Evolutionary conservation across 2,888 invertebrate species (phyloP), one percentile per base, ranked within the genome.

Genomic region (Leptopilina myrica): DNA sequence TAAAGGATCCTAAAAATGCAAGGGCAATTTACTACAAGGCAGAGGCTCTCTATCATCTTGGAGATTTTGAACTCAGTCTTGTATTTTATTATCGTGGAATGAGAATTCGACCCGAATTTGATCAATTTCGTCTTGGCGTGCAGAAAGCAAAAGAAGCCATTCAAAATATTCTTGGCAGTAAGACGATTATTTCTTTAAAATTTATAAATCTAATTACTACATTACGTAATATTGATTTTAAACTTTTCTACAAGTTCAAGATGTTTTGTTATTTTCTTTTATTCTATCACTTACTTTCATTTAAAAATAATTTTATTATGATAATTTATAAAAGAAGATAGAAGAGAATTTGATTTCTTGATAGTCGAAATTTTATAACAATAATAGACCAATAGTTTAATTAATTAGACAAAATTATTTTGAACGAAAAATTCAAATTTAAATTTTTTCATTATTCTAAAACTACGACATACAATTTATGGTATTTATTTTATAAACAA

Each of bases 61-160:
- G 98, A 0, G 97, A 98, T 89, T 98, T 98, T 90, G 98, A 98
- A 91, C 95, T 97, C 91, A 97, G 98, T 86, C 93, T 98, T 43
- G 97, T 98, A 89, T 97, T 95, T 89, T 98, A 97, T 89, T 97
- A 98, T 90, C 94, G 98, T 40, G 98, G 98, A 0, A 93, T 97
- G 83, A 94, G 96, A 59, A 94, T 96, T 40, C 94, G 98, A 5
- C 97, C 98, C 0, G 98, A 98, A 87, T 93, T 97, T 80, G 95
- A 95, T 85, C 94, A 94, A 78, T 95, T 95, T 88, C 94, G 96
- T 80, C 93, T 96, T 56, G 97, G 97, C 8, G 96, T 98, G 0
- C 97, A 98, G 88, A 98, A 98, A 91, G 96, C 97, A 0, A 97
- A 97, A 93, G 97, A 98, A 90, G 98, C 98, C 9, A 98, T 98